Evolutionary conservation across 2,797 vertebrate species (phyloP), one percentile per base, ranked within the genome.

Genomic region (Cephalopachus bancanus): DNA sequence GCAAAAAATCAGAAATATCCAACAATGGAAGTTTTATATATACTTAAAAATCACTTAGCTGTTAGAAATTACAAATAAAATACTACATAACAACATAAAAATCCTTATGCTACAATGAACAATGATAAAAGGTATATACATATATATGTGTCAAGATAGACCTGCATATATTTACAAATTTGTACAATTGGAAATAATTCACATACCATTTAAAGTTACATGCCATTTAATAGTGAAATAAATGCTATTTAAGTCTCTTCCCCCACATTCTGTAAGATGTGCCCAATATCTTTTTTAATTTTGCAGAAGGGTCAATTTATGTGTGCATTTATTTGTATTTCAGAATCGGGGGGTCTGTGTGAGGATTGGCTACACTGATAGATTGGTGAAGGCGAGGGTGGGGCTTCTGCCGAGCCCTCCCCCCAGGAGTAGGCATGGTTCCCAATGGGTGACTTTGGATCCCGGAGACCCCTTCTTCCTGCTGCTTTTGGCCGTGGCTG

Each of bases 71-170:
- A 51, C 26, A 90, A 51, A 65, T 90, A 83, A 59, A 93, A 69
- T 84, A 26, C 11, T 92, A 55, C 53, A 14, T 83, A 89, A 89
- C 49, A 92, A 83, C 37, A 89, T 37, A 44, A 95, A 94, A 92
- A 94, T 85, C 59, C 20, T 89, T 92, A 53, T 78, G 57, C 28
- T 84, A 26, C 72, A 65, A 86, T 89, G 57, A 3, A 92, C 78
- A 78, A 72, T 78, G 24, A 92, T 57, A 44, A 75, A 75, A 93
- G 85, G 59, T n/a, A 86, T 28, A 71, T 71, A 79, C 89, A 7
- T 71, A 78, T 62, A 11, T 89, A 2, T 78, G 19, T 78, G 3
- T 92, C 62, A 89, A 95, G 83, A 64, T 60, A 93, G n/a, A 60
- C 2, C 89, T 20, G 78, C 30, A 69, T 33, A 71, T 17, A 57